A percentile compares a stretch with the other conserved stretches of the same genome.
These are phyloP conservation scores for Cotesia congregata DNA, from an alignment of 2,888 invertebrate genomes.

Conservation along the genomic window DNA sequence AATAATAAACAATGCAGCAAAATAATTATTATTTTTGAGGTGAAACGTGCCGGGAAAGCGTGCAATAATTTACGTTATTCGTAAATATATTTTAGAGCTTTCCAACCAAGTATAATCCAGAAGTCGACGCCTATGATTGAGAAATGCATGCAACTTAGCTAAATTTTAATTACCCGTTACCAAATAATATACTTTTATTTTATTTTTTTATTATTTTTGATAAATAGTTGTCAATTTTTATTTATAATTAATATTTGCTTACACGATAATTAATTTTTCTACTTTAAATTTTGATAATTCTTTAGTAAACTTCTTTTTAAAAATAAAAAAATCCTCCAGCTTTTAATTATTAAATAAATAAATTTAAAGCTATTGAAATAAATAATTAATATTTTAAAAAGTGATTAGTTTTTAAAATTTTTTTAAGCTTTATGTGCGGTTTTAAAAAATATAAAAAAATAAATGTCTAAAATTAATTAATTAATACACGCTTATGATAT, in stretches of 20 bases:
- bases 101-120: constrained; percentile 43
- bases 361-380: too few relatives aligned
- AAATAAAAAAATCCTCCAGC: too few relatives aligned
- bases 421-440: too few relatives aligned
- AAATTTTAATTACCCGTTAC: constrained; percentile 11
- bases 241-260: background rate
- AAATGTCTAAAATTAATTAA: too few relatives aligned
- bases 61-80: constrained; percentile 65
- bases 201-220: background rate
- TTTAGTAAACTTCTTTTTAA: background rate
- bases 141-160: constrained; percentile 67
- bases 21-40: constrained; percentile 31
- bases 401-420: too few relatives aligned
- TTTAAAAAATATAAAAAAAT: too few relatives aligned
- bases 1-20: constrained; percentile 25
- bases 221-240: background rate
- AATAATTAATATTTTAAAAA: too few relatives aligned
- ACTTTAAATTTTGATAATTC: background rate
- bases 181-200: background rate
- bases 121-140: constrained; percentile 53
- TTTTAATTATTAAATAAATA: too few relatives aligned
- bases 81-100: constrained; percentile 29
- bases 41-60: constrained; percentile 48
- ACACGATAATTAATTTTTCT: background rate
- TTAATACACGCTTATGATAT: constrained; percentile 6